Conservation (phyloP, 2,797 vertebrate species). For the Characodon lateralis region DNA sequence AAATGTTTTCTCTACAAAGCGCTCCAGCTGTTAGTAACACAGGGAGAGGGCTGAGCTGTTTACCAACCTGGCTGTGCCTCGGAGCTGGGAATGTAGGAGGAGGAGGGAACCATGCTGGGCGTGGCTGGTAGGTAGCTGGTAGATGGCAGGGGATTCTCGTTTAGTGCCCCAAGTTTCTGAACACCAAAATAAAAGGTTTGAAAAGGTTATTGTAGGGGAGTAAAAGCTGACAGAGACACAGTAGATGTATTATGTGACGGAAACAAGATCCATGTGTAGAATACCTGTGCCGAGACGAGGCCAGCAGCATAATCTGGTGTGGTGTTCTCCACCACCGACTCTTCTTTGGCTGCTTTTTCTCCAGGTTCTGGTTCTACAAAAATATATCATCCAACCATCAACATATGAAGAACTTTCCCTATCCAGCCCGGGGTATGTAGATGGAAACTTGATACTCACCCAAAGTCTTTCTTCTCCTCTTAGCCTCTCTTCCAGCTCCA, state of each 20-base stretch:
- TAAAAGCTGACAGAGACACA: not conserved
- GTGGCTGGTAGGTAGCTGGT: constrained; percentile 97
- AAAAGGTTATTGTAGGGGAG: not conserved
- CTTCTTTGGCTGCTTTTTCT: constrained; percentile 95
- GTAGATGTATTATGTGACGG: not conserved
- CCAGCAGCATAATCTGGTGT: constrained; percentile 98
- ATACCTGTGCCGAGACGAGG: constrained; percentile 95
- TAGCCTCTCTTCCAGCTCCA: constrained; percentile 93
- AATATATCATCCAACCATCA: not conserved
- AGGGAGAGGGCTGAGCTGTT: not conserved
- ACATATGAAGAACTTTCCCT: not conserved
- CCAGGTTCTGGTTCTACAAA: constrained; percentile 88
- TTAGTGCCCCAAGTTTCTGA: constrained; percentile 94
- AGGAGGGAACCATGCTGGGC: constrained; percentile 95
- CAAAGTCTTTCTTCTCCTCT: constrained; percentile 94
- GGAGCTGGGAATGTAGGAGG: constrained; percentile 94
- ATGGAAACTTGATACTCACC: constrained; percentile 72
- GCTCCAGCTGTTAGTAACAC: not conserved
- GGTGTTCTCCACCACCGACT: constrained; percentile 92
- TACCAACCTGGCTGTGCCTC: constrained; percentile 89
- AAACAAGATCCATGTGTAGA: not conserved
- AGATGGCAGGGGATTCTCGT: constrained; percentile 92
- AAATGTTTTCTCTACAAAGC: not conserved
- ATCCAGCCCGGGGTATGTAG: too few species aligned
- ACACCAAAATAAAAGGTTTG: not conserved